Percentiles rank a stretch among this genome's conserved stretches.
phyloP scores from a whole-genome alignment of 2,113 vertebrate species.

The Oryzias melastigma region DNA sequence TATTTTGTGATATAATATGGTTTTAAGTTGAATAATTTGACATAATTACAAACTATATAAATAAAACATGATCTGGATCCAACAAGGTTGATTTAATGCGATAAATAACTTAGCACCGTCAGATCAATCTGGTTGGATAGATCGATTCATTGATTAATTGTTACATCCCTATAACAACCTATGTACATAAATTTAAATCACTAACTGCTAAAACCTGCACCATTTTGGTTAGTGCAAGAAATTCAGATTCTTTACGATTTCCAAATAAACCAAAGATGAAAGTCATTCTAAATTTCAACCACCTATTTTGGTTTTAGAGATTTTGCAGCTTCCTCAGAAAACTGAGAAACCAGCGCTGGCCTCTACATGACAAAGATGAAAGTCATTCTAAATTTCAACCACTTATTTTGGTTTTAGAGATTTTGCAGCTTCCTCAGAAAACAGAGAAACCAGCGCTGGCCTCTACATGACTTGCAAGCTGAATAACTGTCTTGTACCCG shows the following conservation, averaged over 20 bases:
- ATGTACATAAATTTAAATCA: no score
- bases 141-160: no score
- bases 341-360: constrained; percentile 1
- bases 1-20: no score
- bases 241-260: background rate
- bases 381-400: background rate
- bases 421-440: constrained; percentile 15
- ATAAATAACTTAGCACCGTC: no score
- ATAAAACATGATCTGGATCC: no score
- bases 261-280: background rate
- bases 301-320: background rate
- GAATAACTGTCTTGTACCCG: constrained; percentile 24
- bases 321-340: constrained; percentile 15
- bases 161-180: no score
- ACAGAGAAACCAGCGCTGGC: constrained; percentile 1
- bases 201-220: no score
- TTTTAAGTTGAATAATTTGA: no score
- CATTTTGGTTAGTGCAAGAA: no score
- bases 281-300: background rate
- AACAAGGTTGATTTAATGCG: no score
- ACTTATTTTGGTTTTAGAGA: background rate
- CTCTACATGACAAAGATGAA: constrained; percentile 38
- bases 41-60: no score
- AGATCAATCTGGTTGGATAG: no score
- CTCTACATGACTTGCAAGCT: constrained; percentile 63